Percentiles rank a stretch among this genome's conserved stretches.
phyloP scores from a whole-genome alignment of 2,888 invertebrate species.

The Meteorus cinctellus region DNA sequence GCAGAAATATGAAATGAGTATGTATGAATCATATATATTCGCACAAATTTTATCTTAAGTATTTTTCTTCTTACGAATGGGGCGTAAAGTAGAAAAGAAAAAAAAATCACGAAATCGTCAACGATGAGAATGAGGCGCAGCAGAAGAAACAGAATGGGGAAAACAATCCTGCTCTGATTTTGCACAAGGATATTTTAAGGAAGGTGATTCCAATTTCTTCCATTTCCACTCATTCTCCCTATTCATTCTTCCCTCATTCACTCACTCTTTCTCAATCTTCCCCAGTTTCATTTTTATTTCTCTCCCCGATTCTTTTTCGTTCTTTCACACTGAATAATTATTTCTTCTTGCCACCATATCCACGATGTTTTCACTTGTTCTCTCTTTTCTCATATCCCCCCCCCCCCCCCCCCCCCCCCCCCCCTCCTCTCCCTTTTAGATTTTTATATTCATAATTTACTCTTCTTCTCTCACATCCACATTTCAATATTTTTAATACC shows the following conservation, averaged over 20 bases:
- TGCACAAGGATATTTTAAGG: slow-evolving; percentile 68
- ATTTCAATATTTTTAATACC: background rate
- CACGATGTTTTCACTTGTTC: background rate
- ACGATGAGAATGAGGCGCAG: slow-evolving; percentile 46
- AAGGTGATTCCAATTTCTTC: slow-evolving; percentile 55
- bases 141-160: background rate
- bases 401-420: too few relatives aligned
- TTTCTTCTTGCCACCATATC: slow-evolving; percentile 25
- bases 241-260: background rate
- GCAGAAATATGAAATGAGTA: too few relatives aligned
- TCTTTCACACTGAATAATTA: slow-evolving; percentile 35
- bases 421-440: too few relatives aligned
- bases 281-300: slow-evolving; percentile 12
- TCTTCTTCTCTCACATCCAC: background rate
- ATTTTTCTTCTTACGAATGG: too few relatives aligned
- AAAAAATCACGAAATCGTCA: slow-evolving; percentile 43
- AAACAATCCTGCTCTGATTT: slow-evolving; percentile 41
- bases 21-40: too few relatives aligned
- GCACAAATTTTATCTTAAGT: too few relatives aligned
- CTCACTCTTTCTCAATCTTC: background rate
- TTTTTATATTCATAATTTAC: background rate
- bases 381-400: background rate
- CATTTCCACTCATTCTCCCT: slow-evolving; percentile 32
- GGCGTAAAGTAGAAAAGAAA: too few relatives aligned
- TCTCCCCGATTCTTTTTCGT: slow-evolving; percentile 32